A percentile compares a stretch with the other conserved stretches of the same genome.
phyloP scores from a whole-genome alignment of 2,888 invertebrate genomes.

The Adineta ricciae region DNA sequence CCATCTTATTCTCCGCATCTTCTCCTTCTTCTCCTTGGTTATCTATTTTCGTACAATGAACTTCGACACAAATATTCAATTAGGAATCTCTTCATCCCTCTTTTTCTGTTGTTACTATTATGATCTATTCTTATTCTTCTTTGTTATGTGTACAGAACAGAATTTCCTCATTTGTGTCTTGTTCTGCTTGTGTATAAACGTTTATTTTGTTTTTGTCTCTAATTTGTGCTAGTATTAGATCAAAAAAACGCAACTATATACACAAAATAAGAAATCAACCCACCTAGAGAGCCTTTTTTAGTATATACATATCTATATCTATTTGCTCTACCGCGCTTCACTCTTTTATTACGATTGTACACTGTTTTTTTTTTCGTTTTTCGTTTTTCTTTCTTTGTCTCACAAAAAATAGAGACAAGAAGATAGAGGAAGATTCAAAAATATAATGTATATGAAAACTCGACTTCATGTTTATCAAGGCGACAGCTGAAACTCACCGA shows the following conservation, averaged over 20 bases:
- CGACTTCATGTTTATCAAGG: not conserved
- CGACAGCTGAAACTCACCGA: not conserved
- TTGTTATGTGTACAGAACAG: not conserved
- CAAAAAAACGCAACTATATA: not conserved
- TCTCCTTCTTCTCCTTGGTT: not conserved
- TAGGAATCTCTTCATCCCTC: constrained; percentile 11
- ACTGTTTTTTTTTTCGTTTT: not conserved
- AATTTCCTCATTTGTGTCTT: not conserved
- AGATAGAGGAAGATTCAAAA: constrained; percentile 3
- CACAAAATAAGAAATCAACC: not conserved
- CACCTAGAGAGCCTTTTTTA: not conserved
- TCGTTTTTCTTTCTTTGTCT: not conserved
- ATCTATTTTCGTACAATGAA: not conserved
- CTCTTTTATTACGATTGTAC: not conserved
- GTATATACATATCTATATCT: not conserved
- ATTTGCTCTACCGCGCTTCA: not conserved
- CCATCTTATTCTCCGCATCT: no score
- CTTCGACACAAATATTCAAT: not conserved
- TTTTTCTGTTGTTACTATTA: not conserved
- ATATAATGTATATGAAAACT: constrained; percentile 5
- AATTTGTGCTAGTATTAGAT: not conserved
- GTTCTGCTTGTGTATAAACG: not conserved
- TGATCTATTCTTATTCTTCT: not conserved
- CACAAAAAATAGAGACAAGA: not conserved
- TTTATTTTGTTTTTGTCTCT: not conserved